phyloP scores from a whole-genome alignment of 2,888 invertebrate genomes.

The Masnerella sp. region DNA sequence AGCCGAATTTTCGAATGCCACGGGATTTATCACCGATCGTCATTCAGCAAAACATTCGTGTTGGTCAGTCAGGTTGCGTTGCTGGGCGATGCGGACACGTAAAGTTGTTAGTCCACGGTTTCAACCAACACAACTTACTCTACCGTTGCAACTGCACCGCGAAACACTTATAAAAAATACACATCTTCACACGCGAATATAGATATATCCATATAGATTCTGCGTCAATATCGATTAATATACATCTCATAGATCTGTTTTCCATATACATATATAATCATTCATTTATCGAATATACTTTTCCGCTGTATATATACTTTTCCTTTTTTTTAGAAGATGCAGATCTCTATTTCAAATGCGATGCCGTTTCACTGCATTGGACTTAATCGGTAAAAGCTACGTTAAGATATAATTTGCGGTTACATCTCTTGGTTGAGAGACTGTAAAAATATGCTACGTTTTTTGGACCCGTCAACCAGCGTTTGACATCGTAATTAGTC shows the following conservation, averaged over 20 bases:
- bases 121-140: constrained; percentile 21
- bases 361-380: constrained; percentile 22
- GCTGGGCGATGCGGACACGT: too few relatives aligned
- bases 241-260: constrained; percentile 8
- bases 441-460: constrained; percentile 75
- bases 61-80: too few relatives aligned
- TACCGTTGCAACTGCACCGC: constrained; percentile 16
- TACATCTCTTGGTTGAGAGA: constrained; percentile 49
- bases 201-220: constrained; percentile 23
- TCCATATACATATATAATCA: constrained; percentile 12
- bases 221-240: constrained; percentile 10
- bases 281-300: constrained; percentile 56
- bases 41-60: constrained; percentile 45
- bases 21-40: constrained; percentile 53
- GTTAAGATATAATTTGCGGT: constrained; percentile 48
- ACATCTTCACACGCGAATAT: constrained; percentile 54
- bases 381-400: constrained; percentile 38
- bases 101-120: background rate
- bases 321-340: constrained; percentile 16
- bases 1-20: constrained; percentile 52
- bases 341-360: constrained; percentile 11
- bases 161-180: constrained; percentile 56
- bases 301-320: constrained; percentile 8
- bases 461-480: constrained; percentile 78
- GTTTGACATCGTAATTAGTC: constrained; percentile 60